Evolutionary conservation across 2,113 vertebrate species (phyloP).

Genomic region (Lophochroa leadbeateri): DNA sequence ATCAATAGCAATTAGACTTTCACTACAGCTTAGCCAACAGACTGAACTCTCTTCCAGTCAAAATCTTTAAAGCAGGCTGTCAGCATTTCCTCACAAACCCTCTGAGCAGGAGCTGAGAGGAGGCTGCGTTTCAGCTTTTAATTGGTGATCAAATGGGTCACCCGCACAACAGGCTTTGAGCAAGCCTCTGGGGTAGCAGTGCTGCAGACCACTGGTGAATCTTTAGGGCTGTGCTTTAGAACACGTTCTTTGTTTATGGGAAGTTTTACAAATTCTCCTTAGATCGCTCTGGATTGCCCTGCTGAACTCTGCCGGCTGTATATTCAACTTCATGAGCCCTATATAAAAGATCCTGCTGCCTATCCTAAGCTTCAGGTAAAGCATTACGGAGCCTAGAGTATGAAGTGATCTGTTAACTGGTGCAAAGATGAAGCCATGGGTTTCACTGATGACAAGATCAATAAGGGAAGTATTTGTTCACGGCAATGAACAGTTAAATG

Average conservation of each 20-base stretch:
- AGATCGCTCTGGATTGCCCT: conserved; percentile 91
- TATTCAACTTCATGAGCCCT: conserved; percentile 86
- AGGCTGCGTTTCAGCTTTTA: background rate
- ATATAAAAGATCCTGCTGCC: conserved; percentile 90
- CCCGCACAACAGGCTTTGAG: background rate
- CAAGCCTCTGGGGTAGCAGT: background rate
- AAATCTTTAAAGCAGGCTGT: background rate
- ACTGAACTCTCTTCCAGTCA: background rate
- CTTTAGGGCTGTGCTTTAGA: background rate
- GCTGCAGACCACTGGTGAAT: background rate
- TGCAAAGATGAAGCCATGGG: background rate
- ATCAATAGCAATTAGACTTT: background rate
- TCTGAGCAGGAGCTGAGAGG: background rate
- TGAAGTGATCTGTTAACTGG: background rate
- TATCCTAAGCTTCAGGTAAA: conserved; percentile 92
- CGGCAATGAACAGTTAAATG: background rate
- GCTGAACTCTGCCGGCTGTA: conserved; percentile 84
- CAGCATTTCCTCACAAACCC: background rate
- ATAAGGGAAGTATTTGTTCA: background rate
- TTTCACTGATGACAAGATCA: background rate
- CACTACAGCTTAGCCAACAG: background rate
- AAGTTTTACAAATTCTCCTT: background rate
- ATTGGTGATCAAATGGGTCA: background rate
- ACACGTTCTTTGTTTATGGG: background rate
- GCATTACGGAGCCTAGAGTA: background rate